phyloP scores from a whole-genome alignment of 1,140 invertebrate genomes.

The honey bee (Apis mellifera) region Amel_HAv3.1 CM009931.2:4126001-4126500 shows the following conservation, averaged over 20 bases:
- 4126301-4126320: too few species aligned
- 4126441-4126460: too few species aligned
- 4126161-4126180: constrained; percentile 7
- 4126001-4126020: too few species aligned
- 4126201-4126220: background rate
- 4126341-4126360: background rate
- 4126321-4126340: background rate
- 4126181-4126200: constrained; percentile 13
- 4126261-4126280: background rate
- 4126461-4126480: too few species aligned
- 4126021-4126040: too few species aligned
- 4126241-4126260: background rate
- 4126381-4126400: too few species aligned
- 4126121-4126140: background rate
- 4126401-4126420: background rate
- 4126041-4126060: too few species aligned
- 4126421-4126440: too few species aligned
- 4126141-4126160: background rate
- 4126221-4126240: background rate
- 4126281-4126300: background rate
- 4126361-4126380: too few species aligned
- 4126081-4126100: too few species aligned
- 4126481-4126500: too few species aligned
- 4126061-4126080: too few species aligned
- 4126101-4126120: background rate